Evolutionary conservation across 2,113 vertebrate genomes (phyloP), one percentile per base, ranked within the genome.

Genomic region (Mugil cephalus): DNA sequence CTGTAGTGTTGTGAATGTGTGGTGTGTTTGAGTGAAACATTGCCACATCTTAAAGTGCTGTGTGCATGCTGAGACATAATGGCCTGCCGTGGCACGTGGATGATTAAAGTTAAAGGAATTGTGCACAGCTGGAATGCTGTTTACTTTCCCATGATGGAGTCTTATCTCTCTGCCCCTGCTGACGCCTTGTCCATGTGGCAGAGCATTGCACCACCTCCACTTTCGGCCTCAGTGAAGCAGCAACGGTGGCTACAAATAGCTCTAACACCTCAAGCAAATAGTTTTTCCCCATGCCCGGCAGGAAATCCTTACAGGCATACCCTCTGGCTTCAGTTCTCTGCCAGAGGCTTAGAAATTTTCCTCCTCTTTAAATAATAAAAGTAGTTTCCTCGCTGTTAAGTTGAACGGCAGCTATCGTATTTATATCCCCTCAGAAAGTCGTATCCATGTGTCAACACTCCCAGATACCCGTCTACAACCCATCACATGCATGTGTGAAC

Each of bases 31-130:
- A 14, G 42, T 74, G 13, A 69, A 14, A 12, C 47, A 52, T 77
- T 4, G 18, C 17, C 34, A 52, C 53, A 38, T 87, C 17, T 59
- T 38, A 43, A 40, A 52, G 68, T 52, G 60, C 63, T 5, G 40
- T 30, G 69, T 88, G 85, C 90, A 92, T 92, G 90, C 65, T 79
- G 82, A 84, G 73, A 82, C 83, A 71, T 48, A 62, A 36, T 78
- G 79, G 70, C 79, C 62, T 84, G 77, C 69, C 43, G 59, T 43
- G 67, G 73, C 82, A 76, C 14, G 79, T 45, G 50, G 77, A 52
- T 53, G 74, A 64, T 68, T 52, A 66, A 52, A 78, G 75, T 71
- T 69, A 86, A 70, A 51, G 11, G 38, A 8, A 48, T 69, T 43
- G 11, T 43, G 61, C 62, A 60, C 83, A 64, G 47, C 54, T 67